phyloP scores from a whole-genome alignment of 2,113 vertebrate genomes.

The Trachemys scripta region DNA sequence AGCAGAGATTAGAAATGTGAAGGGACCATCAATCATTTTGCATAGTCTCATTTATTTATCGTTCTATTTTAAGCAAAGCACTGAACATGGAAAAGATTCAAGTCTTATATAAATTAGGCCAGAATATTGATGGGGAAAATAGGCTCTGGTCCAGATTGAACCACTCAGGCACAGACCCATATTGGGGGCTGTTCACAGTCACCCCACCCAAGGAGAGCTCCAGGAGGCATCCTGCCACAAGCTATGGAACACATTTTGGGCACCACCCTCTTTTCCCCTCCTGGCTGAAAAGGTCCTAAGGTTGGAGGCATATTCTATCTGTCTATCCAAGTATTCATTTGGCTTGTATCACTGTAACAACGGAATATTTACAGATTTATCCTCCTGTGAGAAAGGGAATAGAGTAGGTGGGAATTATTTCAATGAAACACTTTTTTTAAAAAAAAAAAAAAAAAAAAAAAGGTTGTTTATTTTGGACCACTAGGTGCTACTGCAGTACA shows the following conservation, averaged over 20 bases:
- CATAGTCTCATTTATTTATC: conserved; percentile 18
- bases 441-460: not conserved
- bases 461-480: not conserved
- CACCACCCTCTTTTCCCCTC: not conserved
- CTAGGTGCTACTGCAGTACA: not conserved
- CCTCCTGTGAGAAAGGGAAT: not conserved
- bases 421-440: not conserved
- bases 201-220: not conserved
- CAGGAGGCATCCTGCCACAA: not conserved
- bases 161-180: too few relatives aligned
- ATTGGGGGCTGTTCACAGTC: not conserved
- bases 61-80: conserved; percentile 2
- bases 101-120: not conserved
- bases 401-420: not conserved
- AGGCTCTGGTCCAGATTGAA: not conserved
- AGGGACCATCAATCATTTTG: conserved; percentile 6
- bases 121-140: not conserved
- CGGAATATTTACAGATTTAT: not conserved
- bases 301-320: not conserved
- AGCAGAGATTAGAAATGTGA: conserved; percentile 27
- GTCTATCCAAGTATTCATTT: accelerated
- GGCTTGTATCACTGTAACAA: not conserved
- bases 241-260: not conserved
- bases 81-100: not conserved
- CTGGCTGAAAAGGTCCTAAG: not conserved